These are phyloP conservation scores for Actinemys pallida DNA, from an alignment of 2,113 vertebrate genomes.

Conservation along the genomic window DNA sequence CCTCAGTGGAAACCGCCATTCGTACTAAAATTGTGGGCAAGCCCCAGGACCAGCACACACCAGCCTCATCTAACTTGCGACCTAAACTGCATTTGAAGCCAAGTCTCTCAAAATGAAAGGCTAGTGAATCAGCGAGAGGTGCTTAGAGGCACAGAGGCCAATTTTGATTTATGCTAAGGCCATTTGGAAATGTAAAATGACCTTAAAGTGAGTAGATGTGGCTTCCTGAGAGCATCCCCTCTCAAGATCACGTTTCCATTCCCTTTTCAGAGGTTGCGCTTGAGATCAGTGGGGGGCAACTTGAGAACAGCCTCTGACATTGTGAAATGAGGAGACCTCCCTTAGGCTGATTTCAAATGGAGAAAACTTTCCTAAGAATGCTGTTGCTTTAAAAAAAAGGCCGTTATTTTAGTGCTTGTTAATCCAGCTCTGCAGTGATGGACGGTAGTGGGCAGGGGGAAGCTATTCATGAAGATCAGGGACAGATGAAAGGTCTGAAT, in stretches of 20 bases:
- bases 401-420: neutral
- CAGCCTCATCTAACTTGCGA: neutral
- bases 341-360: rapidly evolving
- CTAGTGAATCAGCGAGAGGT: no score
- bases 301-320: neutral
- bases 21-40: slow-evolving; percentile 36
- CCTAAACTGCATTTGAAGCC: neutral
- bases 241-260: neutral
- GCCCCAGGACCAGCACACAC: neutral
- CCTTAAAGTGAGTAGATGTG: rapidly evolving
- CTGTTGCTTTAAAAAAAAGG: neutral
- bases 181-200: rapidly evolving
- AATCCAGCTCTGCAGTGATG: neutral
- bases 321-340: neutral
- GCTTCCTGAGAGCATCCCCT: neutral
- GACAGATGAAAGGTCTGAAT: neutral
- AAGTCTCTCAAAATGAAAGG: neutral
- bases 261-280: neutral
- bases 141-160: neutral
- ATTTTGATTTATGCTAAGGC: neutral
- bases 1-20: slow-evolving; percentile 5
- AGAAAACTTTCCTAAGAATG: neutral
- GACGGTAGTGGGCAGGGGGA: neutral
- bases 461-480: neutral
- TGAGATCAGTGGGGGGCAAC: neutral